Conservation (phyloP, 1,140 invertebrate genomes). For the Neodiprion fabricii region DNA sequence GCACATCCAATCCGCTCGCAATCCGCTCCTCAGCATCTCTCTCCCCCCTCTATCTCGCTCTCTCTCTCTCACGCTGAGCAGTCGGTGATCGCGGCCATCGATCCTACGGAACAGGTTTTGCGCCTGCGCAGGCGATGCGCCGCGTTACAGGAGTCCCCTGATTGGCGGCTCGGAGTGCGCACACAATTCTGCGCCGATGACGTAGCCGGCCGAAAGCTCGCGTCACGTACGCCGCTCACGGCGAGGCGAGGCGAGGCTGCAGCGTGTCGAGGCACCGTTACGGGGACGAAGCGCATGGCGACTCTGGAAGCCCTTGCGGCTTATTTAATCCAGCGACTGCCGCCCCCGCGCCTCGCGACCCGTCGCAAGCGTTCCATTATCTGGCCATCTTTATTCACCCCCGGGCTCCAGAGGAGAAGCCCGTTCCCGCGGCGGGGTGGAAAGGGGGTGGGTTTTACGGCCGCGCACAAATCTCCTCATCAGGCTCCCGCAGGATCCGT, state of each 20-base stretch:
- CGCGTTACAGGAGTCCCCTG: slow-evolving; percentile 6
- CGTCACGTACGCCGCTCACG: neutral
- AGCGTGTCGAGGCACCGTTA: neutral
- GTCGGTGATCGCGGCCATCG: slow-evolving; percentile 30
- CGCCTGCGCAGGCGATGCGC: slow-evolving; percentile 31
- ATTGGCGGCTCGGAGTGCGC: slow-evolving; percentile 25
- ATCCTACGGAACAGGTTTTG: slow-evolving; percentile 20
- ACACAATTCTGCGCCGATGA: slow-evolving; percentile 1
- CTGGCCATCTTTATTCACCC: slow-evolving; percentile 55
- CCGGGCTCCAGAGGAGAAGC: slow-evolving; percentile 25
- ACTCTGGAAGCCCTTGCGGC: slow-evolving; percentile 16
- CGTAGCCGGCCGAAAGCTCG: too few species aligned
- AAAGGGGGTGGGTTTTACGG: slow-evolving; percentile 49
- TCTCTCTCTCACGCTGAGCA: slow-evolving; percentile 1
- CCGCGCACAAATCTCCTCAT: slow-evolving; percentile 59
- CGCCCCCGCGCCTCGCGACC: slow-evolving; percentile 26
- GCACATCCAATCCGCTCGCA: neutral
- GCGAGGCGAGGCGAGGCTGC: slow-evolving; percentile 14
- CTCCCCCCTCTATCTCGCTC: neutral
- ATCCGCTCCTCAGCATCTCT: neutral
- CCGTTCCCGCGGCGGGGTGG: slow-evolving; percentile 37
- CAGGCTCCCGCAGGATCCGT: slow-evolving; percentile 51
- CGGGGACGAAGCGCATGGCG: neutral
- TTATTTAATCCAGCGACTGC: slow-evolving; percentile 41
- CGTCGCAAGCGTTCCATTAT: slow-evolving; percentile 46